phyloP scores from a whole-genome alignment of 2,888 invertebrate species.

The Lycocerus yunnanus region DNA sequence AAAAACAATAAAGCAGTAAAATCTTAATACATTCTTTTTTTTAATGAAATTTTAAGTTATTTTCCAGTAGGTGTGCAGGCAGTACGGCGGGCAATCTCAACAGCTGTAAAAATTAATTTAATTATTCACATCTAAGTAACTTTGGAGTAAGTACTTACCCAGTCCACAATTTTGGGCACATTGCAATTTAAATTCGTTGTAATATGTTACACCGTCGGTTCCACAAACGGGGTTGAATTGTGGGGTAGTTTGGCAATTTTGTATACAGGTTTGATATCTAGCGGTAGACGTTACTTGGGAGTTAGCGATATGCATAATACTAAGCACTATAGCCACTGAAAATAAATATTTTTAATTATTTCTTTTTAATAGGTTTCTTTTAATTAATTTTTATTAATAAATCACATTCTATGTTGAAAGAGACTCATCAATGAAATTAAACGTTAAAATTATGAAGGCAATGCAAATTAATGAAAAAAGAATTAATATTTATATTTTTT shows the following conservation, averaged over 20 bases:
- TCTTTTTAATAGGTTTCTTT: too few species aligned
- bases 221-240: slow-evolving; percentile 8
- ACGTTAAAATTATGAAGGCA: not conserved
- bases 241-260: not conserved
- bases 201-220: not conserved
- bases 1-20: not conserved
- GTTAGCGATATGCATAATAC: not conserved
- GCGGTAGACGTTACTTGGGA: not conserved
- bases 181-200: not conserved
- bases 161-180: slow-evolving; percentile 1
- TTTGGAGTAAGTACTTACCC: not conserved
- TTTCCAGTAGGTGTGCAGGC: not conserved
- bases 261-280: not conserved
- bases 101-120: not conserved
- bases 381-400: not conserved
- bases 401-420: not conserved
- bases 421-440: not conserved
- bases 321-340: not conserved
- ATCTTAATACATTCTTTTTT: not conserved
- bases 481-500: not conserved
- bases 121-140: not conserved
- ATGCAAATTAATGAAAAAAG: not conserved
- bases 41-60: not conserved
- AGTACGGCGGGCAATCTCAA: not conserved
- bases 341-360: not conserved